phyloP scores from a whole-genome alignment of 92 coral and sea anemone genomes.

The Montipora capitata region DNA sequence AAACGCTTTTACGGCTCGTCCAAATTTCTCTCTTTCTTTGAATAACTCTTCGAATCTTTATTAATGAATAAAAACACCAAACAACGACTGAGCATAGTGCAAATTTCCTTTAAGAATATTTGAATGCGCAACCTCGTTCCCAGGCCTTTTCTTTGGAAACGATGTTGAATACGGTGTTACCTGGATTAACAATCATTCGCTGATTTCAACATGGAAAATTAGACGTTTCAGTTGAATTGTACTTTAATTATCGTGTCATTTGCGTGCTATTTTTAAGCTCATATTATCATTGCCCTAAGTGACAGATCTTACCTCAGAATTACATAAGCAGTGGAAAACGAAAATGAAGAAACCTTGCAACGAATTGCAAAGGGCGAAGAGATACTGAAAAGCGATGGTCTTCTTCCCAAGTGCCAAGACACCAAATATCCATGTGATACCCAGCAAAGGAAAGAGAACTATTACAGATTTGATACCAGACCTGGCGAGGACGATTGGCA shows the following conservation, averaged over 20 bases:
- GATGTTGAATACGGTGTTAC: too few relatives aligned
- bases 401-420: conserved; percentile 63
- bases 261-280: too few relatives aligned
- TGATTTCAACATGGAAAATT: too few relatives aligned
- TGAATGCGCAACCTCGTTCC: too few relatives aligned
- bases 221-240: too few relatives aligned
- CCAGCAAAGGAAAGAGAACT: conserved; percentile 75
- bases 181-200: too few relatives aligned
- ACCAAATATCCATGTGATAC: conserved; percentile 82
- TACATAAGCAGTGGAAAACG: conserved; percentile 71
- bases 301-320: conserved; percentile 72
- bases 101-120: too few relatives aligned
- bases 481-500: neutral
- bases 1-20: conserved; percentile 37
- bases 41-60: conserved; percentile 37
- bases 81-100: too few relatives aligned
- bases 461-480: conserved; percentile 52
- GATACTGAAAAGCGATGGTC: conserved; percentile 71
- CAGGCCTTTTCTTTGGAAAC: too few relatives aligned
- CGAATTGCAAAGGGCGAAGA: conserved; percentile 79
- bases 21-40: conserved; percentile 55
- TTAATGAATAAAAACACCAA: neutral
- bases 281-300: too few relatives aligned
- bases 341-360: conserved; percentile 85
- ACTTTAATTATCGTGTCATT: too few relatives aligned